Conservation (phyloP, 2,888 invertebrate genomes). For the Acanthosoma haemorrhoidale region DNA sequence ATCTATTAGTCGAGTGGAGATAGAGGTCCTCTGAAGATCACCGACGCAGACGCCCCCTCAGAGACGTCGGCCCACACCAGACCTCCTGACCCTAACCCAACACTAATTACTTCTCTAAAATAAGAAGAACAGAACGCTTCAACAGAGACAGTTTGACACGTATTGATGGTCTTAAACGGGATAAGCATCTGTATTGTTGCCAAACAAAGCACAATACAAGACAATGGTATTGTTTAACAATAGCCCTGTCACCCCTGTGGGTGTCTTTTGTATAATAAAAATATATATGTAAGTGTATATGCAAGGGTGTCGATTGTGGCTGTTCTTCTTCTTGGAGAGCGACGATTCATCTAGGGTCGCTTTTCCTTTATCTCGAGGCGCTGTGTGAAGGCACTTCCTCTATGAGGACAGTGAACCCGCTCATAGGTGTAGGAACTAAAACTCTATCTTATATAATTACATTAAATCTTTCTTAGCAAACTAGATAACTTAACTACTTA, state of each 20-base stretch:
- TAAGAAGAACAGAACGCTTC: constrained; percentile 9
- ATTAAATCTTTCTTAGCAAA: too few relatives aligned
- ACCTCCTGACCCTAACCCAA: not conserved
- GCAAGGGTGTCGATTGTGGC: constrained; percentile 9
- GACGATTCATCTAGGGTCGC: not conserved
- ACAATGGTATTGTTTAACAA: constrained; percentile 28
- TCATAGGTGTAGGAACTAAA: too few relatives aligned
- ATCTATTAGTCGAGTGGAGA: too few relatives aligned
- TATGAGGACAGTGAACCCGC: not conserved
- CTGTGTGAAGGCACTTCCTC: constrained; percentile 2
- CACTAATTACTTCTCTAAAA: constrained; percentile 17
- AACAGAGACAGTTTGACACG: constrained; percentile 11
- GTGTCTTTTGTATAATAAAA: constrained; percentile 29
- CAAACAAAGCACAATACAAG: constrained; percentile 30
- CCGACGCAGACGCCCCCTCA: not conserved
- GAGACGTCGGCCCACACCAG: not conserved
- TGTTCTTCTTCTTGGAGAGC: not conserved
- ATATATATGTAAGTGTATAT: constrained; percentile 20
- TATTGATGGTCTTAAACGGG: constrained; percentile 3
- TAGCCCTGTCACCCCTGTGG: constrained; percentile 25
- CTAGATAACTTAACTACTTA: too few relatives aligned
- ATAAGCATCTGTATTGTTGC: constrained; percentile 27
- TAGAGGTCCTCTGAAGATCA: too few relatives aligned
- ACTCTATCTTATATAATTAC: too few relatives aligned
- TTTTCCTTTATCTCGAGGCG: constrained; percentile 8